These are phyloP conservation scores for Colossoma macropomum DNA, from an alignment of 2,113 vertebrate species.

Conservation along the genomic window DNA sequence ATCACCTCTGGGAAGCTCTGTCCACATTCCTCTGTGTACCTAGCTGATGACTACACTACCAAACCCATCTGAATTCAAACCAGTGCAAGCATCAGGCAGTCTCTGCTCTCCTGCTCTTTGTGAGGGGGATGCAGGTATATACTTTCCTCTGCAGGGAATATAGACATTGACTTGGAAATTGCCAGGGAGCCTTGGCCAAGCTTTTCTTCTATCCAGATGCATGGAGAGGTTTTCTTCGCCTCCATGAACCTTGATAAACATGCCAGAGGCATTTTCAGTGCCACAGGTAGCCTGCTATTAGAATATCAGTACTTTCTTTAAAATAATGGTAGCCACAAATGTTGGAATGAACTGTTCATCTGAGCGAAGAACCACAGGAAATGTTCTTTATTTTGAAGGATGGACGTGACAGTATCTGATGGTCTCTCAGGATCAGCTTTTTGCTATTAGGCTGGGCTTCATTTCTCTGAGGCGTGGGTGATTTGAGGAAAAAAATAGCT, in stretches of 20 bases:
- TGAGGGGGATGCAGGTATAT: background rate
- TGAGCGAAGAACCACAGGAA: background rate
- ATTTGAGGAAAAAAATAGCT: too few relatives aligned
- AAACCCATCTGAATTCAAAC: background rate
- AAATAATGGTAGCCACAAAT: too few relatives aligned
- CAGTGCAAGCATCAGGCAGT: background rate
- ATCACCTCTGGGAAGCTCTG: background rate
- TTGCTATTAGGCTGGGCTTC: background rate
- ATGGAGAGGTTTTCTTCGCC: background rate
- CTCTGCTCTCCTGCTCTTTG: background rate
- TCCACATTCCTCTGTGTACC: background rate
- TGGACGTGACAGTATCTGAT: too few relatives aligned
- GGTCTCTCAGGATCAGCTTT: too few relatives aligned
- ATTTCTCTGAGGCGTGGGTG: background rate
- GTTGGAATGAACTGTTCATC: too few relatives aligned
- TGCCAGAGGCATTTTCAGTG: background rate
- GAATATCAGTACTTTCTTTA: too few relatives aligned
- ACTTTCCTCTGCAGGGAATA: slow-evolving; percentile 12
- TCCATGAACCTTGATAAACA: background rate
- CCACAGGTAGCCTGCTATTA: background rate
- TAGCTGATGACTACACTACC: background rate
- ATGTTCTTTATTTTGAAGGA: too few relatives aligned
- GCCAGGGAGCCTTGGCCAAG: background rate
- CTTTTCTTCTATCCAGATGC: background rate
- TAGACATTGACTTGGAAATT: slow-evolving; percentile 16